phyloP scores from a whole-genome alignment of 1,140 invertebrate species.

The Cepaea nemoralis region DNA sequence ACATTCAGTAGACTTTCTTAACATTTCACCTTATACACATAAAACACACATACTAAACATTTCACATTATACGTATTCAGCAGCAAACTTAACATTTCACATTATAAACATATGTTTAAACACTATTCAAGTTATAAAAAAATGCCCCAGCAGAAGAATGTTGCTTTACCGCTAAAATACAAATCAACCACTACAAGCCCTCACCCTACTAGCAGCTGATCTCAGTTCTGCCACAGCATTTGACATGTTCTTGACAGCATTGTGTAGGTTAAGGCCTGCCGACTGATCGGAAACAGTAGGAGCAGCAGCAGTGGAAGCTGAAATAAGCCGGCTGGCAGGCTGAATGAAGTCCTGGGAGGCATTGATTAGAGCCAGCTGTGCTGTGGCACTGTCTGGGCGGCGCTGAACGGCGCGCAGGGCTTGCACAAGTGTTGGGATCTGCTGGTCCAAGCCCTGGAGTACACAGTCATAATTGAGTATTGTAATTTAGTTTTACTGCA shows the following conservation, averaged over 20 bases:
- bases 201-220: conserved; percentile 81
- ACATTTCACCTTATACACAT: no score
- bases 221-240: conserved; percentile 84
- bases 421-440: conserved; percentile 85
- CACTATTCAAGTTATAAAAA: no score
- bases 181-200: not conserved
- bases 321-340: conserved; percentile 80
- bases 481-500: no score
- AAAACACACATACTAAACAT: no score
- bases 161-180: no score
- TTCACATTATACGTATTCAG: no score
- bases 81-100: no score
- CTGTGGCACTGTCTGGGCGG: conserved; percentile 81
- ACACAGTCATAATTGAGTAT: no score
- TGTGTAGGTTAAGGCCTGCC: conserved; percentile 80
- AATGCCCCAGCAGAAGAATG: no score
- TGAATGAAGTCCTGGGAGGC: conserved; percentile 87
- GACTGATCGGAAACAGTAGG: conserved; percentile 88
- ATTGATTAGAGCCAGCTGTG: conserved; percentile 87
- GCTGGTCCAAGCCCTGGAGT: conserved; percentile 79
- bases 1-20: no score
- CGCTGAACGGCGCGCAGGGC: conserved; percentile 82
- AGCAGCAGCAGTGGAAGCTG: conserved; percentile 83
- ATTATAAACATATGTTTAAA: no score
- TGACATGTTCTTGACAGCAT: conserved; percentile 82